Conservation (phyloP, 1,140 invertebrate species). For the Pygmarrhopalites habei region DNA sequence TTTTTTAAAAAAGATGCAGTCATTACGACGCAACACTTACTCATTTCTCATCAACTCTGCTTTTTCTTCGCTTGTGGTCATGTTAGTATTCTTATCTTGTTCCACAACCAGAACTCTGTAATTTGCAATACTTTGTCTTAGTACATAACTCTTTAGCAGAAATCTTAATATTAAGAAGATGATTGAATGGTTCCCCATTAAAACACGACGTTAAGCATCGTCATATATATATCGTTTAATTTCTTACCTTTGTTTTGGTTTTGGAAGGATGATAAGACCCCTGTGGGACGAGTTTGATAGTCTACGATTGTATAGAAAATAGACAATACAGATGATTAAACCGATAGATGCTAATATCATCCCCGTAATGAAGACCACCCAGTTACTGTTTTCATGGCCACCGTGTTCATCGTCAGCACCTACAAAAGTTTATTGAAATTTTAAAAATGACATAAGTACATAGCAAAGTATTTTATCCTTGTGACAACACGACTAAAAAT, state of each 20-base stretch:
- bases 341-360: neutral
- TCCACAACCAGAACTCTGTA: neutral
- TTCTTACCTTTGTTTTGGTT: neutral
- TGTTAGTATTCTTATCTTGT: neutral
- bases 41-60: neutral
- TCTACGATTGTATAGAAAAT: neutral
- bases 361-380: neutral
- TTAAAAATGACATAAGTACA: too few species aligned
- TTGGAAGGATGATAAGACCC: neutral
- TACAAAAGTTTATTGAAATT: too few species aligned
- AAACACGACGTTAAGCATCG: neutral
- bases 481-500: too few species aligned
- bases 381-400: neutral
- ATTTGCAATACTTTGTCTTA: too few species aligned
- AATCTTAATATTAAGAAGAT: too few species aligned
- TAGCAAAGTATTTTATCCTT: too few species aligned
- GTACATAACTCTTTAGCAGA: too few species aligned
- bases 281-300: neutral
- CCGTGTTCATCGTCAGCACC: too few species aligned
- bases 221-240: neutral
- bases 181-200: neutral
- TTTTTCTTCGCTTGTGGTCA: neutral
- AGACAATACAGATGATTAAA: neutral
- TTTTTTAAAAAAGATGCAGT: neutral
- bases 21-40: neutral